Evolutionary conservation across 2,797 vertebrate genomes (phyloP), one percentile per base, ranked within the genome.

Genomic region (Sebastes oblongus): DNA sequence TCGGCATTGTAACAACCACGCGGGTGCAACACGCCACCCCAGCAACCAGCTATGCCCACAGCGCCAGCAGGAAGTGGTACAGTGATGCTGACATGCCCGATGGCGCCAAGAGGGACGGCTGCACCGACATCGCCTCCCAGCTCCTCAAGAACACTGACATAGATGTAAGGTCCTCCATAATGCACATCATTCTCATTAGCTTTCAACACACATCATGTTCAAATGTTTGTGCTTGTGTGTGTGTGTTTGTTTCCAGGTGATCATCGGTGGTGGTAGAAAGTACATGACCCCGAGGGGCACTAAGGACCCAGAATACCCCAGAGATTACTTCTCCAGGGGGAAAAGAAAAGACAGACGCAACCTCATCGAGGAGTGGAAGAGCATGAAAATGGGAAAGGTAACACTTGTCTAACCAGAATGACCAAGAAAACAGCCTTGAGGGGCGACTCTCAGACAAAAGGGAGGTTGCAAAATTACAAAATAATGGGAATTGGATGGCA

Each of bases 1-100:
- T 96, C 1, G 96, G 95, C 18, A 91, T 96, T 4, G 96, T 96
- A 22, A 96, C 95, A 1, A 96, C 96, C 13, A 96, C 96, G 0
- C 91, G 95, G 1, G 95, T 96, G 42, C 96, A 96, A 73, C 95
- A 96, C 0, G 96, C 95, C 42, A 96, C 96, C 2, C 96, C 96
- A 3, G 95, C 96, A 0, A 66, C 92, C 69, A 79, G 77, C 68
- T 96, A 95, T 0, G 95, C 96, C 80, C 95, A 96, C 93, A 95
- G 93, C 2, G 94, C 90, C 92, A 96, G 95, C 92, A 91, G 95
- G 80, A 93, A 82, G 65, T 96, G 96, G 96, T 96, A 96, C 94
- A 91, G 94, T 4, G 96, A 96, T 4, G 91, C 95, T 0, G 94
- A 96, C 81, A 77, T 96, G 92, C 92, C 95, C 0, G 68, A 62